phyloP scores from a whole-genome alignment of 2,888 invertebrate genomes.

The Acrocyrtus sp. region DNA sequence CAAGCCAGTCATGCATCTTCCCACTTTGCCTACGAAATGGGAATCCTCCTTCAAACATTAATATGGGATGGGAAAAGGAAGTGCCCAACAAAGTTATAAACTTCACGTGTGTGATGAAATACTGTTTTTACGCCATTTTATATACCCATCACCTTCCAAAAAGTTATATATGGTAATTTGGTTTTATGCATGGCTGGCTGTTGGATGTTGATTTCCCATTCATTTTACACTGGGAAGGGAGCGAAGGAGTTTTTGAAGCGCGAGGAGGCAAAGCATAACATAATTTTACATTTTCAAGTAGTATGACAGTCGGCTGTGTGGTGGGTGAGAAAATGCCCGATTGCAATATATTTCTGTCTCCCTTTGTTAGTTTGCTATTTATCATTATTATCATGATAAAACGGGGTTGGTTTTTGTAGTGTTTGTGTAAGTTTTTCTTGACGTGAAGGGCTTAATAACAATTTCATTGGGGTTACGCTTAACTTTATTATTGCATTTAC shows the following conservation, averaged over 20 bases:
- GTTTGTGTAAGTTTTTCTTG: too few species aligned
- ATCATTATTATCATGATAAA: conserved; percentile 32
- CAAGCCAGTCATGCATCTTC: neutral
- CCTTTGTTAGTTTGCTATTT: conserved; percentile 16
- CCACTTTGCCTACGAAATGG: neutral
- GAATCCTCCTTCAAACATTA: conserved; percentile 14
- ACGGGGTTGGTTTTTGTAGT: neutral
- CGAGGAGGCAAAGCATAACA: conserved; percentile 1
- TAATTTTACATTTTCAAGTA: conserved; percentile 36
- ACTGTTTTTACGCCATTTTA: neutral
- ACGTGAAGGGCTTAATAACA: conserved; percentile 35
- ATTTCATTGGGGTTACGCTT: conserved; percentile 29
- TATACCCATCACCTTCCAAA: neutral
- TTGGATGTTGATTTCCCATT: too few species aligned
- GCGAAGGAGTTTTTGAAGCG: neutral
- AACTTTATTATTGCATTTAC: neutral
- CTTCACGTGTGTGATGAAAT: neutral
- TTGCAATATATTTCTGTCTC: too few species aligned
- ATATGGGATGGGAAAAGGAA: conserved; percentile 13
- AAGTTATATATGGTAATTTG: too few species aligned
- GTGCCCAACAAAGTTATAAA: conserved; percentile 5
- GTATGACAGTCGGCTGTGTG: conserved; percentile 17
- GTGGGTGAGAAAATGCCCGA: neutral
- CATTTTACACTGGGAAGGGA: neutral
- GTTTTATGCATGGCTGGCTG: neutral